Percentiles rank a stretch among this genome's conserved stretches.
Evolutionary conservation across 1,140 invertebrate genomes (phyloP).

Genomic region (Pogonus chalceus): DNA sequence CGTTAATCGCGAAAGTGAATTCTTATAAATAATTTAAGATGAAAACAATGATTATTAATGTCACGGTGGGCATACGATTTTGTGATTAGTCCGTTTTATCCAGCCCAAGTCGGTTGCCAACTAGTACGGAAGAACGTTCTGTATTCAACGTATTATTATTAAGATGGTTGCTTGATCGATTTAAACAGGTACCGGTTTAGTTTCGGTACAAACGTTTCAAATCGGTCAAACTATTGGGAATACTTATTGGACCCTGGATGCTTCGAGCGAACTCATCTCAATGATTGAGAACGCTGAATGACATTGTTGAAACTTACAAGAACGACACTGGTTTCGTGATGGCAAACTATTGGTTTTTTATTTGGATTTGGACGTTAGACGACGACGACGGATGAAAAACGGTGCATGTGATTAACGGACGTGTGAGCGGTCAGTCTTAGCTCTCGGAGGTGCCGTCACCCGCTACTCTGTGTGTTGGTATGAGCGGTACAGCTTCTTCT

Average conservation of each 20-base stretch:
- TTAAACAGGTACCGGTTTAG: neutral
- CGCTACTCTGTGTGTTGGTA: constrained; percentile 41
- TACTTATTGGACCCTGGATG: neutral
- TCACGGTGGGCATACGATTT: neutral
- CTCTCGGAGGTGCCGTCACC: constrained; percentile 15
- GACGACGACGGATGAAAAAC: neutral
- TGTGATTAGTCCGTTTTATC: neutral
- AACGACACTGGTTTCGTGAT: neutral
- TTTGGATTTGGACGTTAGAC: neutral
- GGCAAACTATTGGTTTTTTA: neutral
- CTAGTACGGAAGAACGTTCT: too few species aligned
- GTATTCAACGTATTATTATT: neutral
- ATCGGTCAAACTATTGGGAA: neutral
- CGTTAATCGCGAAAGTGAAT: constrained; percentile 2
- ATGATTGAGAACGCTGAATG: too few species aligned
- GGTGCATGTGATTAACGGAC: neutral
- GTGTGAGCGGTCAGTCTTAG: constrained; percentile 5
- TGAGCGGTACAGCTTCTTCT: constrained; percentile 77
- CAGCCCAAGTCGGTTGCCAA: too few species aligned
- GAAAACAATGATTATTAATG: neutral
- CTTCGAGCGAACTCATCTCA: neutral
- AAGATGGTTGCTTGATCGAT: neutral
- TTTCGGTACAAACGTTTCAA: neutral
- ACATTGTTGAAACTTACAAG: too few species aligned
- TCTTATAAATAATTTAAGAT: constrained; percentile 3